Percentiles rank a stretch among this genome's conserved stretches.
These are phyloP conservation scores for Drosophila hamatofila DNA, from an alignment of 2,888 invertebrate genomes.

Conservation along the genomic window DNA sequence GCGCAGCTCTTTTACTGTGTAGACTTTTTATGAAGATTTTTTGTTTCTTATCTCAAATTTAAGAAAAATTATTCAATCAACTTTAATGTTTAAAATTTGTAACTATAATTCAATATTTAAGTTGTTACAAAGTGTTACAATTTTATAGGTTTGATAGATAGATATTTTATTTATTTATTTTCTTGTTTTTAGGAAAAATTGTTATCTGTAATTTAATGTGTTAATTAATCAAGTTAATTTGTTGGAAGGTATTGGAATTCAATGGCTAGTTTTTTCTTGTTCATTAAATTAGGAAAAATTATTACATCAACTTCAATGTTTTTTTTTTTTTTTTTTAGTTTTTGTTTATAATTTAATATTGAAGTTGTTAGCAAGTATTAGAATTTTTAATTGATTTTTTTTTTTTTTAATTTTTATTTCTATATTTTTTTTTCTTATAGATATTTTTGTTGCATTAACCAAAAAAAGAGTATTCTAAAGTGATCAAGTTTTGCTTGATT, in stretches of 20 bases:
- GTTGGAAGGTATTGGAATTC: too few relatives aligned
- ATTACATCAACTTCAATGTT: too few relatives aligned
- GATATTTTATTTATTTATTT: too few relatives aligned
- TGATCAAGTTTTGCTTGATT: not conserved
- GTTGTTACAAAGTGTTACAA: too few relatives aligned
- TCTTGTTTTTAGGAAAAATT: not conserved
- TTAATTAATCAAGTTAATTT: too few relatives aligned
- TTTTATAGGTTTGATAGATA: too few relatives aligned
- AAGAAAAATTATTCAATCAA: not conserved
- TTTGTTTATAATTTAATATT: not conserved
- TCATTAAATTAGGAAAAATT: not conserved
- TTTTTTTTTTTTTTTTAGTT: not conserved
- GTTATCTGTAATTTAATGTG: too few relatives aligned
- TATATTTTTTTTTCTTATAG: conserved; percentile 31
- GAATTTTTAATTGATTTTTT: not conserved
- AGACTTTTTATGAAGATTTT: not conserved
- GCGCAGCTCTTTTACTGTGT: not conserved
- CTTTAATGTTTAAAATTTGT: too few relatives aligned
- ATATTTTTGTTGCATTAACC: conserved; percentile 48
- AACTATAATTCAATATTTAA: too few relatives aligned
- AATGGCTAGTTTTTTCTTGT: too few relatives aligned
- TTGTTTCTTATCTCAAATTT: not conserved
- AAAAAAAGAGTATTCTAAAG: conserved; percentile 37
- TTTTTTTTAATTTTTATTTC: conserved; percentile 4
- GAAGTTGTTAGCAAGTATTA: not conserved